These are phyloP conservation scores for Poicephalus gulielmi DNA, from an alignment of 2,113 vertebrate species.

Conservation along the genomic window DNA sequence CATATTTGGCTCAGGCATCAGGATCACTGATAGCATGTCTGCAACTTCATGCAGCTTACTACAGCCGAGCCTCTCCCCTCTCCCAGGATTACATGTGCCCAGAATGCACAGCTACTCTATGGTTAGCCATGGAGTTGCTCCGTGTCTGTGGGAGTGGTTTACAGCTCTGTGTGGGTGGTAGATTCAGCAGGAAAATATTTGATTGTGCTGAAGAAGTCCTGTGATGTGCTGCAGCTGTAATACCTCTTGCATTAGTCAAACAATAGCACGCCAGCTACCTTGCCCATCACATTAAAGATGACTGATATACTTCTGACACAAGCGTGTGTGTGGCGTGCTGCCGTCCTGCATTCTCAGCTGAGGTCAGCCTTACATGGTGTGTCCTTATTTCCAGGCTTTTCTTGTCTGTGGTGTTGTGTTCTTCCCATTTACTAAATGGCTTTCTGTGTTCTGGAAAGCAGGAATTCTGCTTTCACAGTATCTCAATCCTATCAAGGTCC, in stretches of 20 bases:
- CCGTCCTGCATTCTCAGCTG: background rate
- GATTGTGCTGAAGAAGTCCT: constrained; percentile 46
- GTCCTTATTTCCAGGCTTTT: constrained; percentile 13
- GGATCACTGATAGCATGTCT: background rate
- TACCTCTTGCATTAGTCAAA: constrained; percentile 44
- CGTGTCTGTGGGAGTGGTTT: constrained; percentile 45
- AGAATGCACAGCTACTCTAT: background rate
- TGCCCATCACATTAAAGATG: background rate
- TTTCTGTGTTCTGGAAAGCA: background rate
- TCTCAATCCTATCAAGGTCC: background rate
- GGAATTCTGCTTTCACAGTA: background rate
- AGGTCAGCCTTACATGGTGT: background rate
- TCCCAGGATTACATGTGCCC: background rate
- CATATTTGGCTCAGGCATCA: background rate
- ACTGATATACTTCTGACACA: background rate
- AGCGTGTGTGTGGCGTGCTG: background rate
- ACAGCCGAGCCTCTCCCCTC: background rate
- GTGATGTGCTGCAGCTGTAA: constrained; percentile 68
- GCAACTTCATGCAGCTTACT: background rate
- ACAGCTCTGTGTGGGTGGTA: constrained; percentile 55
- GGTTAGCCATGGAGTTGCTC: background rate
- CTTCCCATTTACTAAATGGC: background rate
- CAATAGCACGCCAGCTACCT: constrained; percentile 37
- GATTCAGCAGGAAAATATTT: constrained; percentile 69
- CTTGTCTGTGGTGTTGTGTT: background rate